phyloP scores from a whole-genome alignment of 2,113 vertebrate genomes.

The Cottus gobio region DNA sequence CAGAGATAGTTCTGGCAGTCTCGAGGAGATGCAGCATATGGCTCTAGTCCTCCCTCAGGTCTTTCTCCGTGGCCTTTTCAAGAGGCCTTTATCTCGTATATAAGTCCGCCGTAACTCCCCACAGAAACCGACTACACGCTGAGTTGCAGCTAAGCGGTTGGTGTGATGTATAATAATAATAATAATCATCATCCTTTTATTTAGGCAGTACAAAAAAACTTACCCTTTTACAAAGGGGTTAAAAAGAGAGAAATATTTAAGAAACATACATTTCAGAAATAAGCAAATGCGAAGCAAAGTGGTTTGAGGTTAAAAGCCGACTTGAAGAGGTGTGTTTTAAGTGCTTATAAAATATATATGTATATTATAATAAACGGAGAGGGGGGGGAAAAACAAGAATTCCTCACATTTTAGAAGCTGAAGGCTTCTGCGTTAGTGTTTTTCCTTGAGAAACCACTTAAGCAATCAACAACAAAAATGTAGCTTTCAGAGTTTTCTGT shows the following conservation, averaged over 20 bases:
- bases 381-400: too few species aligned
- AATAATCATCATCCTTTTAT: background rate
- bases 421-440: background rate
- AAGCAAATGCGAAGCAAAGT: background rate
- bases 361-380: background rate
- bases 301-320: background rate
- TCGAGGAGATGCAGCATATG: slow-evolving; percentile 62
- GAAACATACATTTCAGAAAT: background rate
- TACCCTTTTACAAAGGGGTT: background rate
- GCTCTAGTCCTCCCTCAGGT: slow-evolving; percentile 57
- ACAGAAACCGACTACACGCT: background rate
- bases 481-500: background rate
- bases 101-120: background rate
- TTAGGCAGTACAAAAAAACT: background rate
- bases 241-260: background rate
- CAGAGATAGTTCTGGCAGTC: slow-evolving; percentile 58
- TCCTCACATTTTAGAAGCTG: background rate
- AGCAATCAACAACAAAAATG: background rate
- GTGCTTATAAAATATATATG: background rate
- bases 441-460: background rate
- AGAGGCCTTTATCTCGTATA: slow-evolving; percentile 11
- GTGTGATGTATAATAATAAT: background rate
- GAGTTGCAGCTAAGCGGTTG: background rate
- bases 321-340: background rate
- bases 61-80: slow-evolving; percentile 37